Evolutionary conservation across 2,888 invertebrate species (phyloP), one percentile per base, ranked within the genome.

Genomic region (Blomia tropicalis): DNA sequence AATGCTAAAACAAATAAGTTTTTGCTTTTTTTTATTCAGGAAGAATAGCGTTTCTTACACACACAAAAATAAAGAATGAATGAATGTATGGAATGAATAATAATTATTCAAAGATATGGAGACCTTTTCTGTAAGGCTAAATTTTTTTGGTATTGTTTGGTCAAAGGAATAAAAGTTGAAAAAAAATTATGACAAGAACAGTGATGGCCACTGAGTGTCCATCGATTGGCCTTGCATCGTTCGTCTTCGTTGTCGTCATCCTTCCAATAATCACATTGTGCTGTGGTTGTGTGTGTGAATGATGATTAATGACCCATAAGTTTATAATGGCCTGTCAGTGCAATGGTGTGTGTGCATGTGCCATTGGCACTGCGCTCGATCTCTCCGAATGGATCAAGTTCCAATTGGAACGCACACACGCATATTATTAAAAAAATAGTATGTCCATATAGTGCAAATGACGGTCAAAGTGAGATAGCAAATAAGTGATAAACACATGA

Each of bases 231-330:
- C n/a, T n/a, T n/a, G n/a, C n/a, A n/a, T n/a, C n/a, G n/a, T n/a
- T n/a, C n/a, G n/a, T n/a, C n/a, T n/a, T n/a, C n/a, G n/a, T n/a
- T n/a, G n/a, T n/a, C 51, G 22, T 47, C 51, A 25, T 27, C 11
- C 51, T 47, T n/a, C 7, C 51, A 7, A 47, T 7, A 14, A n/a
- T n/a, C n/a, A n/a, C n/a, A n/a, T n/a, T n/a, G n/a, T n/a, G n/a
- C n/a, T n/a, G n/a, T n/a, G n/a, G n/a, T n/a, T n/a, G n/a, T n/a
- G n/a, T n/a, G n/a, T n/a, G n/a, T n/a, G n/a, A 27, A 47, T 47
- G 51, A 47, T 47, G 51, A 47, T 47, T 47, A 47, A 47, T 47
- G 51, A 47, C 51, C 51, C 51, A 47, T 22, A 47, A 47, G 51
- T 47, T 47, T 47, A 47, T 47, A 47, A 47, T 47, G 51, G 36